Base-by-base conservation (phyloP, 2,888 invertebrate species). In the Aleiodes alternator region DNA sequence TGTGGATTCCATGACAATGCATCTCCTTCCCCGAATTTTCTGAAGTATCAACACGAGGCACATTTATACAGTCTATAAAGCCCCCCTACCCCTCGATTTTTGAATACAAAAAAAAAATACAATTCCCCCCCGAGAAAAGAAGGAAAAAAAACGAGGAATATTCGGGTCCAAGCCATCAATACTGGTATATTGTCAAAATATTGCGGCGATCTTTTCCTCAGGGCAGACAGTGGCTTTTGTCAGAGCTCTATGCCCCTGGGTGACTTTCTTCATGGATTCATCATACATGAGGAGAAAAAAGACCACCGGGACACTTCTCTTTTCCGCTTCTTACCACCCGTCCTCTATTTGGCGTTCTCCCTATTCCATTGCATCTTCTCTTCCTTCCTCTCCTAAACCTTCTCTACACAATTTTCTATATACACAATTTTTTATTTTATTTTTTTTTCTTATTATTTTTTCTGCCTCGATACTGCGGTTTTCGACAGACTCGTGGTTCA, bases 111-210 rank as follows among this genome's bases (percentile, higher is more conserved):
- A 70, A 50, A 38, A 72, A 61, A 72, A 72, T 59, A 31, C 59
- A 59, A 59, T 61, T 16, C 66, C 68, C 68, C 68, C 43, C 8
- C 23, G 55, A 48, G 55, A 23, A 38, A 56, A 66, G 53, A n/a
- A 34, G 14, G 14, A 51, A 68, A 31, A 51, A 79, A 73, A 69
- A 23, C 23, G 23, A 23, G 23, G 59, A 79, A 78, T 79, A 80
- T 81, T 80, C 78, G 79, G 81, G 77, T 78, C 82, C 81, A 78
- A 79, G 77, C 79, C 83, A 76, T 85, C 84, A 86, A 88, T 87
- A 83, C 84, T 83, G 81, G 83, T 83, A 85, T 84, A 88, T 88
- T 89, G 89, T 89, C 89, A 89, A 89, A 89, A 89, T 88, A 89
- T 89, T 89, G 88, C 86, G 85, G 85, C 83, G 87, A 88, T 86